Percentiles rank a stretch among this genome's conserved stretches.
Evolutionary conservation across 1,140 invertebrate genomes (phyloP).

Genomic region (Cotesia vestalis): DNA sequence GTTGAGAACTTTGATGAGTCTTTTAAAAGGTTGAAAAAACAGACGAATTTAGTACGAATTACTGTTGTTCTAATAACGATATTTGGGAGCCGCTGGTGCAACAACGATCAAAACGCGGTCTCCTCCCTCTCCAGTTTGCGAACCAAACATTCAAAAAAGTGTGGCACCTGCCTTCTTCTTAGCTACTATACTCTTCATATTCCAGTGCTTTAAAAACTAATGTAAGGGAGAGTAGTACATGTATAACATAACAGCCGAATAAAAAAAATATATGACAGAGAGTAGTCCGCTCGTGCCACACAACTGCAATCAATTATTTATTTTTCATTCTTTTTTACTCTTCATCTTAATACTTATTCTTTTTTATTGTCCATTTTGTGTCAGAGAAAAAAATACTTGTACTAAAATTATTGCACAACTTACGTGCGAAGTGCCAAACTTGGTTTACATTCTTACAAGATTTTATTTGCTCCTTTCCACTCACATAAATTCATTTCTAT

Average conservation of each 20-base stretch:
- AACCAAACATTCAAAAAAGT: conserved; percentile 49
- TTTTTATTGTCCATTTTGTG: conserved; percentile 32
- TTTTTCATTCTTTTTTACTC: conserved; percentile 37
- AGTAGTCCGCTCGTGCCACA: conserved; percentile 54
- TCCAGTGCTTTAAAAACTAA: conserved; percentile 13
- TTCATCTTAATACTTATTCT: conserved; percentile 31
- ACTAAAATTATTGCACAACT: background rate
- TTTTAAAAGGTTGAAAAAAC: conserved; percentile 17
- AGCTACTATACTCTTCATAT: conserved; percentile 7
- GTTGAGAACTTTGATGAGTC: conserved; percentile 14
- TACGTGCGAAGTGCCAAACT: no score
- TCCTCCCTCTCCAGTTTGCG: conserved; percentile 41
- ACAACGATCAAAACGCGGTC: conserved; percentile 26
- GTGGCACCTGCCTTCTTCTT: conserved; percentile 59
- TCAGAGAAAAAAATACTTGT: conserved; percentile 25
- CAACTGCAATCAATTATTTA: conserved; percentile 63
- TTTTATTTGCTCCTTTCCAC: no score
- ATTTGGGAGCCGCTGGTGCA: conserved; percentile 53
- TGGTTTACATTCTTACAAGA: no score
- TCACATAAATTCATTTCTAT: no score
- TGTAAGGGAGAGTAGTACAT: conserved; percentile 7
- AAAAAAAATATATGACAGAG: conserved; percentile 1
- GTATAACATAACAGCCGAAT: conserved; percentile 15
- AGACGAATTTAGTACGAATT: background rate
- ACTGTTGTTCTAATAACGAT: conserved; percentile 24